phyloP scores from a whole-genome alignment of 2,888 invertebrate genomes.

The Erebia palarica region DNA sequence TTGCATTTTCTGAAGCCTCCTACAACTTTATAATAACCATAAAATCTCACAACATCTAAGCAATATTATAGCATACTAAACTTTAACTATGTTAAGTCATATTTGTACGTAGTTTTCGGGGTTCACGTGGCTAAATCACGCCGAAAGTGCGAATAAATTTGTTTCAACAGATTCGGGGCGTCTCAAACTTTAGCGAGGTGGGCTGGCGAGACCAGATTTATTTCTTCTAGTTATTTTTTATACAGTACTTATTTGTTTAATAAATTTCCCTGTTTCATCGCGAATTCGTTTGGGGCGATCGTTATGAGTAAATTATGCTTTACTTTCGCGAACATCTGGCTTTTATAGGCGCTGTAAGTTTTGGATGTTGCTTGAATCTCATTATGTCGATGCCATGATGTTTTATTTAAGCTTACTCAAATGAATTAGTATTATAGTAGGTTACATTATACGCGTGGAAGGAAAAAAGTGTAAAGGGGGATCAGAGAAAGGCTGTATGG shows the following conservation, averaged over 20 bases:
- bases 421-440: too few relatives aligned
- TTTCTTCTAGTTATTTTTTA: conserved; percentile 20
- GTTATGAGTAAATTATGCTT: conserved; percentile 25
- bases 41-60: too few relatives aligned
- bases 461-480: too few relatives aligned
- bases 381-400: not conserved
- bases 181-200: conserved; percentile 11
- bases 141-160: conserved; percentile 9
- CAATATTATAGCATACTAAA: too few relatives aligned
- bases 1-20: not conserved
- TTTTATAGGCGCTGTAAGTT: conserved; percentile 19
- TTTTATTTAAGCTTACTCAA: not conserved
- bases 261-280: conserved; percentile 23
- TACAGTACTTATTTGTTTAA: conserved; percentile 20
- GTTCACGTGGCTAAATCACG: not conserved
- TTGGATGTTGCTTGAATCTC: conserved; percentile 18
- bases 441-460: too few relatives aligned
- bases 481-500: too few relatives aligned
- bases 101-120: not conserved
- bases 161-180: conserved; percentile 5
- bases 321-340: conserved; percentile 22
- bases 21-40: too few relatives aligned
- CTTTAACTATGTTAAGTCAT: too few relatives aligned
- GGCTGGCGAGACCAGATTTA: conserved; percentile 13
- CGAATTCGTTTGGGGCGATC: conserved; percentile 15